Conservation (phyloP, 2,113 vertebrate genomes). For the Epinephelus moara region DNA sequence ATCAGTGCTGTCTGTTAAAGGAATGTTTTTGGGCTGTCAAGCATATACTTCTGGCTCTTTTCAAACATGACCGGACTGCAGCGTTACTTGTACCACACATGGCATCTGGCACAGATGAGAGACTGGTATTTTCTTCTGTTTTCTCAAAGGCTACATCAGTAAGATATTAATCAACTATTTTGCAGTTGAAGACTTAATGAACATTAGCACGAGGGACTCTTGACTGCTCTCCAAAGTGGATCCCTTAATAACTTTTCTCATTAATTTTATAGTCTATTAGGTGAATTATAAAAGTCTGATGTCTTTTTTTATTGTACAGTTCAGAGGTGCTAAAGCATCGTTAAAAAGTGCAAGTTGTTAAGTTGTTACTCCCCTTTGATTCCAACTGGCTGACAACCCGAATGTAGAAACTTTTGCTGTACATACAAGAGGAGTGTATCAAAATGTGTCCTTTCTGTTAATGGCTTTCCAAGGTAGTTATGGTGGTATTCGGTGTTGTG, state of each 20-base stretch:
- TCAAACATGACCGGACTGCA: neutral
- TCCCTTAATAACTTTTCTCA: neutral
- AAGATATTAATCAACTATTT: neutral
- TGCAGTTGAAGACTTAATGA: constrained; percentile 1
- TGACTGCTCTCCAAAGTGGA: neutral
- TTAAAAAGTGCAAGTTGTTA: neutral
- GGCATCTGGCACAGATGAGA: neutral
- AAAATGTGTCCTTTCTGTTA: no score
- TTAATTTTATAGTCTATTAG: neutral
- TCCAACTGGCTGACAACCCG: neutral
- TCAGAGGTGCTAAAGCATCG: neutral
- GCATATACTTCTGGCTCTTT: neutral
- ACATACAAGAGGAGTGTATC: neutral
- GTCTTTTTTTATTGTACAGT: neutral
- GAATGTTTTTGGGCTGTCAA: neutral
- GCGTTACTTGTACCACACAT: neutral
- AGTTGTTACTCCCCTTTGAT: neutral
- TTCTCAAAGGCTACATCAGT: neutral
- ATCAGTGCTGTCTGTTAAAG: neutral
- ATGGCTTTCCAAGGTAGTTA: no score
- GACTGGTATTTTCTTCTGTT: neutral
- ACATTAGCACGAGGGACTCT: neutral
- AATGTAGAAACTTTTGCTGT: neutral
- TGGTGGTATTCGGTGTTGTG: no score
- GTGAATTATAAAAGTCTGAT: neutral